Evolutionary conservation across 2,113 vertebrate genomes (phyloP), one percentile per base, ranked within the genome.

Genomic region (Glareola pratincola): DNA sequence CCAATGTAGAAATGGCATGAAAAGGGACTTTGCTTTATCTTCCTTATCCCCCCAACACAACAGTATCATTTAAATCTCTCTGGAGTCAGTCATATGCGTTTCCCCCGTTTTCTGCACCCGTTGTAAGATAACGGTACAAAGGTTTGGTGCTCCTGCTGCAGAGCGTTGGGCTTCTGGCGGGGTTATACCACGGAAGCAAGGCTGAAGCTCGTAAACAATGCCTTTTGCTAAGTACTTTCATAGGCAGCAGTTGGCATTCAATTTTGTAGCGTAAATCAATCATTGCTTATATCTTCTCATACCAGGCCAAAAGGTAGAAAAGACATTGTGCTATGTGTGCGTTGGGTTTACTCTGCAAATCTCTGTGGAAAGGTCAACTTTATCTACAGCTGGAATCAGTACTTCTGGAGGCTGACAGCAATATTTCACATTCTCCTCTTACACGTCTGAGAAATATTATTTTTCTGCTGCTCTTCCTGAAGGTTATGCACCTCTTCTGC

Each of bases 221-320:
- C 54, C 66, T 94, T 94, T 93, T 47, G 76, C 93, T 97, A 95
- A 92, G 78, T 69, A 88, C 84, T 91, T 71, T 82, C 77, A 37
- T 48, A 60, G 59, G 62, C 92, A 94, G 68, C 76, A 80, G 72
- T 91, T 90, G 82, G 85, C 91, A 95, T 97, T 97, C 67, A 36
- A 43, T 92, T 97, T 92, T 80, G 90, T 92, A 76, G 94, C 74
- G 87, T 82, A 92, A 96, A 93, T 89, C 66, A 77, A 6, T 85
- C 15, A 4, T 14, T 51, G 14, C 66, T 82, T 89, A 3, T 75
- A 41, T 84, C 80, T 89, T 54, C 78, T 73, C 57, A 79, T 86
- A 74, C 41, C 9, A 2, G 62, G 57, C 54, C 62, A 62, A 81
- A 88, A 86, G 56, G 72, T 51, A 20, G 72, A 34, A 72, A 84